Evolutionary conservation across 2,113 vertebrate genomes (phyloP).

Genomic region (Arothron firmamentum): DNA sequence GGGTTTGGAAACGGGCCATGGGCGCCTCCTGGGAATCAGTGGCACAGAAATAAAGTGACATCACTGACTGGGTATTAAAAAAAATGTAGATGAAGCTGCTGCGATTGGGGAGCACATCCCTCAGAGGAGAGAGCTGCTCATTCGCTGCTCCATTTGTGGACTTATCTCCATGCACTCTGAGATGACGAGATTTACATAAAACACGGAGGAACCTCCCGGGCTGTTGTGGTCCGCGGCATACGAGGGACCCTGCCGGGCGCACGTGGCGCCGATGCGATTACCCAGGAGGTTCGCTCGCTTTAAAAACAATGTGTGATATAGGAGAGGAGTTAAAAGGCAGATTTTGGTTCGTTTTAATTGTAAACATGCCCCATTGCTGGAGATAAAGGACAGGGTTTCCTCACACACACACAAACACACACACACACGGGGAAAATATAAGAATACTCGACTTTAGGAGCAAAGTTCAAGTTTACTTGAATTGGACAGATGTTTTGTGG

Average conservation of each 20-base stretch:
- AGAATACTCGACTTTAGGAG: constrained; percentile 21
- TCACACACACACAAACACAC: constrained; percentile 17
- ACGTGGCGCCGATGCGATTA: constrained; percentile 55
- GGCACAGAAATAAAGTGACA: constrained; percentile 76
- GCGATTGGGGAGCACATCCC: constrained; percentile 68
- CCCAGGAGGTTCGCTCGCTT: constrained; percentile 61
- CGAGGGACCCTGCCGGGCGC: constrained; percentile 48
- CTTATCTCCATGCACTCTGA: constrained; percentile 57
- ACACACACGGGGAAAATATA: constrained; percentile 4
- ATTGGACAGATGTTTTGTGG: constrained; percentile 22
- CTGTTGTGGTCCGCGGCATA: constrained; percentile 38
- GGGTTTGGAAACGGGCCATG: constrained; percentile 70
- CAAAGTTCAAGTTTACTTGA: constrained; percentile 8
- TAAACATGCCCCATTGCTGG: constrained; percentile 34
- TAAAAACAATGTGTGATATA: constrained; percentile 63
- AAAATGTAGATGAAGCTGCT: constrained; percentile 67
- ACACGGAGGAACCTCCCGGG: constrained; percentile 59
- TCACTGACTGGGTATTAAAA: constrained; percentile 73
- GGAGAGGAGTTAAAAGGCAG: constrained; percentile 59
- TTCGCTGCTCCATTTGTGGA: constrained; percentile 70
- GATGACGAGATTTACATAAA: constrained; percentile 74
- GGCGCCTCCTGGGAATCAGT: constrained; percentile 63
- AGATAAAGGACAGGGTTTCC: constrained; percentile 31
- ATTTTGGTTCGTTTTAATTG: constrained; percentile 59
- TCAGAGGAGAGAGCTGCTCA: constrained; percentile 70